phyloP scores from a whole-genome alignment of 2,888 invertebrate species.

The Agrotis ipsilon region DNA sequence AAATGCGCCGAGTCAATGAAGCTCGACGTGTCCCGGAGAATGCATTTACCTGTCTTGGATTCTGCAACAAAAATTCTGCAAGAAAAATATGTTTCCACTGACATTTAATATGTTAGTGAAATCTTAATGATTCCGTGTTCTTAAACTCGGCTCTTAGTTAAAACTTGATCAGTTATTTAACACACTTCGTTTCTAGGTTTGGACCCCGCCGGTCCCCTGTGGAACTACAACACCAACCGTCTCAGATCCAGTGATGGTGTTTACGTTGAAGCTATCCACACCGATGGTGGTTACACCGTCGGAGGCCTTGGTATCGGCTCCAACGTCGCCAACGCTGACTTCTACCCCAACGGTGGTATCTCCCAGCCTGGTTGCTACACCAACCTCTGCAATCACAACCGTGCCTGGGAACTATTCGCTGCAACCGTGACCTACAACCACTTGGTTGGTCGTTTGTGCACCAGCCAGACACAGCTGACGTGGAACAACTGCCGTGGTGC shows the following conservation, averaged over 20 bases:
- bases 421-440: constrained; percentile 74
- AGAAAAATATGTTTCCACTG: too few relatives aligned
- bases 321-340: constrained; percentile 88
- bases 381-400: constrained; percentile 75
- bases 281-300: constrained; percentile 64
- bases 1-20: too few relatives aligned
- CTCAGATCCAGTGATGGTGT: constrained; percentile 75
- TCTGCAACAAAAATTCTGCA: too few relatives aligned
- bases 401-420: constrained; percentile 76
- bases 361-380: constrained; percentile 76
- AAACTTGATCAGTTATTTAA: background rate
- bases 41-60: too few relatives aligned
- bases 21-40: too few relatives aligned
- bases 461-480: constrained; percentile 63
- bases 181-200: constrained; percentile 16
- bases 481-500: constrained; percentile 73
- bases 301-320: constrained; percentile 84
- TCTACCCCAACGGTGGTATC: constrained; percentile 91
- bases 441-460: constrained; percentile 70
- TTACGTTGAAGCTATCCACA: constrained; percentile 79
- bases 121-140: background rate
- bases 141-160: background rate
- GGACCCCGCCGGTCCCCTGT: constrained; percentile 68
- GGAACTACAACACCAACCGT: constrained; percentile 69
- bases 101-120: too few relatives aligned